Evolutionary conservation across 2,113 vertebrate species (phyloP), one percentile per base, ranked within the genome.

Genomic region (Halcyon malimbica): DNA sequence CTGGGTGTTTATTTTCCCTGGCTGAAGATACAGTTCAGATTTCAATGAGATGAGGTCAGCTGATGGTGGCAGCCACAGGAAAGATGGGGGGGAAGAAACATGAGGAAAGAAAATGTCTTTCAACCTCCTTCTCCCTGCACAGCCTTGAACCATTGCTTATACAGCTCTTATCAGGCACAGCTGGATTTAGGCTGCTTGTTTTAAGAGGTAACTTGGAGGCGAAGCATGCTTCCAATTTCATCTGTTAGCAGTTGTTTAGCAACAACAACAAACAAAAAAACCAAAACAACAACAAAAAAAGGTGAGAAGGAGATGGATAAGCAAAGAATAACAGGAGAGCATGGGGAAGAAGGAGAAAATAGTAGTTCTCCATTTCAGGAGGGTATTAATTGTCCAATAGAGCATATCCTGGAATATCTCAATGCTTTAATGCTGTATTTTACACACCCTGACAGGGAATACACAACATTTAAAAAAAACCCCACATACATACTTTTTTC

Each of bases 361-460:
- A 78, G 39, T 15, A 71, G 31, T 57, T 92, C 90, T 82, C 75
- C 24, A 75, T 75, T 91, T 87, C 63, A 94, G 77, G 69, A 77
- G 35, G 35, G 59, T 84, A 85, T 90, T 94, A 90, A 79, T 89
- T 90, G 53, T 70, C 93, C 44, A 39, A 70, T 56, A 28, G 60
- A 95, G 39, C 60, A 89, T 67, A 71, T 77, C 78, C 81, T 74
- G 39, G 68, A 97, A 94, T 91, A 80, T 85, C 69, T 96, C 91
- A 91, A 19, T 92, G 75, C 59, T 94, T 94, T 95, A 92, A 50
- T 91, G 68, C 91, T 94, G 80, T 90, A 96, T 67, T 56, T 93
- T 51, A 59, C 69, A 41, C 33, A 83, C 16, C 74, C 65, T 89
- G 74, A 74, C 84, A 90, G 91, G 57, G 80, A 96, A 42, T 73